Evolutionary conservation across 2,113 vertebrate genomes (phyloP).

Genomic region (Saccopteryx leptura): DNA sequence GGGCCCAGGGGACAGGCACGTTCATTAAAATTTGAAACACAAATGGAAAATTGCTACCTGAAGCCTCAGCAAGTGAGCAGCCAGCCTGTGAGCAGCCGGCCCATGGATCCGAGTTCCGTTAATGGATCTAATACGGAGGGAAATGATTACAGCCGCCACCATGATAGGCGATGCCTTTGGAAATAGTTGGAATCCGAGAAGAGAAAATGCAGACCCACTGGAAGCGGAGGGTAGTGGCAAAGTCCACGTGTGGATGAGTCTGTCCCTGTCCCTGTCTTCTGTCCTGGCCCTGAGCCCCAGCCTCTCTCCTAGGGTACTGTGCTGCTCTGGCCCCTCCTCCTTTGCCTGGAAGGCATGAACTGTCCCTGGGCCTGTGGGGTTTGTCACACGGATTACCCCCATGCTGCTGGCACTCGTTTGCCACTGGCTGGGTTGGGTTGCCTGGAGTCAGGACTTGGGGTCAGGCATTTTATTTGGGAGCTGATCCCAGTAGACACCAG

Average conservation of each 20-base stretch:
- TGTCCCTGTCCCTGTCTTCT: background rate
- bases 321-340: background rate
- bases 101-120: slow-evolving; percentile 85
- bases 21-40: slow-evolving; percentile 91
- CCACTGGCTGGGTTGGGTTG: background rate
- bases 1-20: slow-evolving; percentile 82
- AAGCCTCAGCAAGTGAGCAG: slow-evolving; percentile 83
- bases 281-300: background rate
- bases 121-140: slow-evolving; percentile 84
- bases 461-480: background rate
- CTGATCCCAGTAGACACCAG: background rate
- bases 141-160: slow-evolving; percentile 79
- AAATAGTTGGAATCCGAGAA: background rate
- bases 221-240: background rate
- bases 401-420: background rate
- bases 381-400: background rate
- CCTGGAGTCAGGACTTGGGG: background rate
- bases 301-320: no score
- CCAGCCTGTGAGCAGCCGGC: slow-evolving; percentile 82
- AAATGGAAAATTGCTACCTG: slow-evolving; percentile 90
- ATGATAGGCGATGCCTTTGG: slow-evolving; percentile 72
- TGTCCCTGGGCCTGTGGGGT: accelerated
- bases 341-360: background rate
- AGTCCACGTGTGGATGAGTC: background rate
- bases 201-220: background rate